phyloP scores from a whole-genome alignment of 1,140 invertebrate species.

The Paraescarpia echinospica region DNA sequence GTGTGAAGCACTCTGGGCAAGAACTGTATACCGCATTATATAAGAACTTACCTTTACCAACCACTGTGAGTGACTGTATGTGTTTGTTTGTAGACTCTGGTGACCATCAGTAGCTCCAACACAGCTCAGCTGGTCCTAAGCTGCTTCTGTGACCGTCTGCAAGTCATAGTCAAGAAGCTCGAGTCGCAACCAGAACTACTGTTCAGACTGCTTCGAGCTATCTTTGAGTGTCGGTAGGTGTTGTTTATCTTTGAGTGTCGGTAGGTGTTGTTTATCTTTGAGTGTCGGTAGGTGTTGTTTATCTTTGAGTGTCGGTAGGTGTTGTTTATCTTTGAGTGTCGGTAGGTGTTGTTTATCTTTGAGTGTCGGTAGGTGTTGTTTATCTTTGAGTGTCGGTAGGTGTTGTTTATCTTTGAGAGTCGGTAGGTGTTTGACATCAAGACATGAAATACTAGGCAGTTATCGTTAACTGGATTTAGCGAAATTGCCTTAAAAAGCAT shows the following conservation, averaged over 20 bases:
- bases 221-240: conserved; percentile 63
- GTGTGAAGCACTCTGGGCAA: too few species aligned
- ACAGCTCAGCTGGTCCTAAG: conserved; percentile 49
- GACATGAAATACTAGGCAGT: too few species aligned
- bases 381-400: conserved; percentile 63
- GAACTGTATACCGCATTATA: too few species aligned
- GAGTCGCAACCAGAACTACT: conserved; percentile 50
- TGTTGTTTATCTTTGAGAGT: conserved; percentile 61
- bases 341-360: conserved; percentile 60
- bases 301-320: conserved; percentile 63
- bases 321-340: conserved; percentile 61
- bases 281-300: too few species aligned
- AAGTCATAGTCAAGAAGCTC: conserved; percentile 42
- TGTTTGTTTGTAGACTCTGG: conserved; percentile 49
- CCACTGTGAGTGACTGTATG: too few species aligned
- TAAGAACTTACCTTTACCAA: too few species aligned
- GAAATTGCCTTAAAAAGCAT: too few species aligned
- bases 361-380: conserved; percentile 56
- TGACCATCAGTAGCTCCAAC: conserved; percentile 59
- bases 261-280: conserved; percentile 7
- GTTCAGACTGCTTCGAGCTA: conserved; percentile 67
- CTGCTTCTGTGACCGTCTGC: conserved; percentile 42
- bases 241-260: neutral
- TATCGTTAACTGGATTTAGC: too few species aligned
- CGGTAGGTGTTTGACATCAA: conserved; percentile 52